Conservation (phyloP, 1,140 invertebrate genomes). For the Musca domestica region DNA sequence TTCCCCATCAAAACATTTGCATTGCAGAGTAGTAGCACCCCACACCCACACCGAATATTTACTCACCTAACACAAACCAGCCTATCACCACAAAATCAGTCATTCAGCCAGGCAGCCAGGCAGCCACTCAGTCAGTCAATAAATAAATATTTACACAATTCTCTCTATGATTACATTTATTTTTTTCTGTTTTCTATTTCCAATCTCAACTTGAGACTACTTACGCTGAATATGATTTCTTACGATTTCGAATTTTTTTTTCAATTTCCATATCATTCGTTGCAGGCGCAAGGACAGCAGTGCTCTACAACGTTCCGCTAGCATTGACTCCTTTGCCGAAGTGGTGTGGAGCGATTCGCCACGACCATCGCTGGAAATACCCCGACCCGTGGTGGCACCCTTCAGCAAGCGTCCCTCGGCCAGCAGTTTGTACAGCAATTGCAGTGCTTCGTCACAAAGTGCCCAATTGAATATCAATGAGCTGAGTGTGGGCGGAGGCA, state of each 20-base stretch:
- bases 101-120: background rate
- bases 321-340: constrained; percentile 74
- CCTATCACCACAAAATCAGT: background rate
- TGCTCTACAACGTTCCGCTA: constrained; percentile 71
- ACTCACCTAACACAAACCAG: background rate
- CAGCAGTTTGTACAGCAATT: constrained; percentile 56
- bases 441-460: constrained; percentile 54
- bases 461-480: constrained; percentile 49
- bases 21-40: too few species aligned
- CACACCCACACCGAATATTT: too few species aligned
- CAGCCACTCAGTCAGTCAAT: background rate
- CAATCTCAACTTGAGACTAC: too few species aligned
- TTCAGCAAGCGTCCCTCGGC: constrained; percentile 55
- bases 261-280: constrained; percentile 20
- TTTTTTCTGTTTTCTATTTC: background rate
- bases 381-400: constrained; percentile 32
- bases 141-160: background rate
- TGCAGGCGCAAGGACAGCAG: constrained; percentile 59
- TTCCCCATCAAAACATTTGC: too few species aligned
- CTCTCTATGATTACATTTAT: background rate
- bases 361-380: constrained; percentile 44
- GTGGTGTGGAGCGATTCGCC: constrained; percentile 58
- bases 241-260: background rate
- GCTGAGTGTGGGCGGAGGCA: constrained; percentile 26
- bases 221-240: background rate